phyloP scores from a whole-genome alignment of 1,140 invertebrate species.

The Euglossa dilemma region DNA sequence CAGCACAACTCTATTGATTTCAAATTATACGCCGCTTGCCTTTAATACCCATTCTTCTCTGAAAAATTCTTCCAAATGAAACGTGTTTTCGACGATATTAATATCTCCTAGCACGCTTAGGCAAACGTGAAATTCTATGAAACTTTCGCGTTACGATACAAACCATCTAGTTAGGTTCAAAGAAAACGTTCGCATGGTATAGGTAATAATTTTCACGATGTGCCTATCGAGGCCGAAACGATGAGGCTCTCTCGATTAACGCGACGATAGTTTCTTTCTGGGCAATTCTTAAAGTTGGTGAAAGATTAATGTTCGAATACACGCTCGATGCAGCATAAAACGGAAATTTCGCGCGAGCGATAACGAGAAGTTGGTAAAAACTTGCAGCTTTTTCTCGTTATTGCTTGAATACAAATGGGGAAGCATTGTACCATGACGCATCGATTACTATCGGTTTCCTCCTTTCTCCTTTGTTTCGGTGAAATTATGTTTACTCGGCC shows the following conservation, averaged over 20 bases:
- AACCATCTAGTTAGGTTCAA: too few species aligned
- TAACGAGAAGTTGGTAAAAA: slow-evolving; percentile 27
- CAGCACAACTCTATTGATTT: not conserved
- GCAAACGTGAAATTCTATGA: too few species aligned
- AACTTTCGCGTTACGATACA: too few species aligned
- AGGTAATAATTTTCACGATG: not conserved
- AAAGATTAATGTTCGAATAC: slow-evolving; percentile 30
- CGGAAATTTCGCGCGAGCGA: slow-evolving; percentile 1
- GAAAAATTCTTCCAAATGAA: not conserved
- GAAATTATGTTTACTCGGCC: slow-evolving; percentile 23
- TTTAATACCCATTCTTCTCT: not conserved
- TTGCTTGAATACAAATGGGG: slow-evolving; percentile 41
- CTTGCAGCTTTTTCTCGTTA: slow-evolving; percentile 15
- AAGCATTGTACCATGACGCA: slow-evolving; percentile 17
- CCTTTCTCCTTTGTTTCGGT: not conserved
- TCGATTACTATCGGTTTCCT: slow-evolving; percentile 23
- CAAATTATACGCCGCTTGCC: not conserved
- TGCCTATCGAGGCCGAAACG: not conserved
- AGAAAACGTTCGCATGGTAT: not conserved
- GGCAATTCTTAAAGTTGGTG: not conserved
- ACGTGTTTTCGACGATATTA: not conserved
- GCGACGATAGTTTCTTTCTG: not conserved
- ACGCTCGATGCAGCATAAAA: not conserved
- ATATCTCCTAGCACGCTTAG: not conserved
- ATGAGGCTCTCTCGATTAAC: not conserved